Percentiles rank a stretch among this genome's conserved stretches.
Conservation (phyloP, 2,113 vertebrate genomes). For the Rhagologus leucostigma region DNA sequence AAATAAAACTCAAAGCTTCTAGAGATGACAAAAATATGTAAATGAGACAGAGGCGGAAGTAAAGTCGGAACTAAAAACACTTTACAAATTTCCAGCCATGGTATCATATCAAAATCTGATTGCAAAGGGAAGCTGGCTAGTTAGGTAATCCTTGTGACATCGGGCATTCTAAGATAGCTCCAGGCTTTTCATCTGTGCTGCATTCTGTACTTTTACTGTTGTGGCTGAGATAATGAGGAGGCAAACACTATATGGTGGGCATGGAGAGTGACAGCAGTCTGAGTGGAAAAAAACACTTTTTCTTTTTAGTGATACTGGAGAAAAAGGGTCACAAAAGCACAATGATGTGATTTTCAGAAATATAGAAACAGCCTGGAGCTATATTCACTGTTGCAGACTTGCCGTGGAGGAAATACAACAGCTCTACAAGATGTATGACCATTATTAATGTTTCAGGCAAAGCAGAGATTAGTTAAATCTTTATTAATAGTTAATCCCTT, state of each 20-base stretch:
- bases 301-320: neutral
- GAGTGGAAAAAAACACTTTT: neutral
- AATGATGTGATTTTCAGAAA: neutral
- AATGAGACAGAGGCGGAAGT: neutral
- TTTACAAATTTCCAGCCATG: neutral
- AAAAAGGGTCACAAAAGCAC: neutral
- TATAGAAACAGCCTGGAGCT: neutral
- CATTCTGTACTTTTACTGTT: neutral
- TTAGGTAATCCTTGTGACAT: neutral
- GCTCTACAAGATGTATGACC: neutral
- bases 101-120: neutral
- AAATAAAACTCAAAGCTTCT: neutral
- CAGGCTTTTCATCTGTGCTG: neutral
- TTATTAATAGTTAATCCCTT: neutral
- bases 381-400: neutral
- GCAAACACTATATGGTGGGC: neutral
- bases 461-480: neutral
- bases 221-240: neutral
- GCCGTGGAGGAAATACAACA: neutral
- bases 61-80: neutral
- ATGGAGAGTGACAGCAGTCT: neutral
- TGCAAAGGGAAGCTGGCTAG: neutral
- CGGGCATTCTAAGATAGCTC: neutral
- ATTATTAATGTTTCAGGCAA: neutral
- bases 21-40: neutral